Percentiles rank a stretch among this genome's conserved stretches.
These are phyloP conservation scores for Stichopus chloronotus DNA, from an alignment of 35 echinoderm and acorn worm genomes.

Conservation along the genomic window DNA sequence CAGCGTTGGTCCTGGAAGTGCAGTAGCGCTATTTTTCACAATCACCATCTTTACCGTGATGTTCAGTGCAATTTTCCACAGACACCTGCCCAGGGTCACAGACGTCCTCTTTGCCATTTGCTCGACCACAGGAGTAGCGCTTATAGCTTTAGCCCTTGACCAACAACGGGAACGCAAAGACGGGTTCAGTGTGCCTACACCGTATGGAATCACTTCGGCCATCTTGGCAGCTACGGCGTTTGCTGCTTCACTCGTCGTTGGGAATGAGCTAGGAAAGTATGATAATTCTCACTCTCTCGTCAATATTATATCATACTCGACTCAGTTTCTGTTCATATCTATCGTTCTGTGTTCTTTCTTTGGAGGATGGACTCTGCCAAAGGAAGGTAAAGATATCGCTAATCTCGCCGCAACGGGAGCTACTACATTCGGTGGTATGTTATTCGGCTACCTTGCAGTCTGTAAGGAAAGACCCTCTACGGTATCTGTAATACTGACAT, in stretches of 20 bases:
- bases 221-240: not conserved
- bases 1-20: not conserved
- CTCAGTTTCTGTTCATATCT: not conserved
- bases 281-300: not conserved
- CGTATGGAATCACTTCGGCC: not conserved
- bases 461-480: not conserved
- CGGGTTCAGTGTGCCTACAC: not conserved
- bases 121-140: not conserved
- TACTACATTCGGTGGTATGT: conserved; percentile 3
- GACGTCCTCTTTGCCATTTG: not conserved
- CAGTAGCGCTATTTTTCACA: not conserved
- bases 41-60: not conserved
- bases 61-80: not conserved
- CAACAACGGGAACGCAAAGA: not conserved
- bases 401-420: not conserved
- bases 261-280: not conserved
- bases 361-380: not conserved
- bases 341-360: not conserved
- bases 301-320: not conserved
- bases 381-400: no score
- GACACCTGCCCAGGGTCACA: not conserved
- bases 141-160: not conserved
- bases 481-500: not conserved
- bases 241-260: not conserved
- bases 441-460: conserved; percentile 2